Base-by-base conservation (phyloP, 2,797 vertebrate species). In the Tamandua tetradactyla region DNA sequence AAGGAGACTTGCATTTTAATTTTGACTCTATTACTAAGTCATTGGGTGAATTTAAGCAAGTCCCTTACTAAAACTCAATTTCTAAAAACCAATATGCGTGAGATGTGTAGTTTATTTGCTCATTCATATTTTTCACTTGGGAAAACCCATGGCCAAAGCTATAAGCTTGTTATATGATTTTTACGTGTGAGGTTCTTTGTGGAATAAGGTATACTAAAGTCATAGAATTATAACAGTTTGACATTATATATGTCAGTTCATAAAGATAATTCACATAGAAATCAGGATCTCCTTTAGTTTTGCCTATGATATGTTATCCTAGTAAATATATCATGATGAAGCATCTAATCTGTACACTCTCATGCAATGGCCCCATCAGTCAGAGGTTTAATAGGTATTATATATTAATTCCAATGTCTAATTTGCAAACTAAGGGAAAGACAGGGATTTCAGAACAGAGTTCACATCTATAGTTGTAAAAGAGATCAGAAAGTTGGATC, bases 261-360 rank as follows among this genome's bases (percentile, higher is more conserved):
- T 35, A 74, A 86, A 69, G 14, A 8, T 69, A 40, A 71, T 22
- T 55, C 32, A 47, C 18, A 62, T 35, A 22, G 13, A 3, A 71
- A 83, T 76, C 32, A 74, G 52, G 6, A 42, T 32, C 3, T 84
- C 13, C 44, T 15, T 0, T 61, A 27, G 14, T 10, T 35, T 93
- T 72, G 15, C 20, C 14, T 3, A 10, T n/a, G 12, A 35, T 3
- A 44, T 52, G 1, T 55, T 71, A 44, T 22, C 55, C 89, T 80
- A 40, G 17, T 71, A 61, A 49, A 57, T 79, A 72, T 90, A n/a
- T 81, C 66, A 89, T 66, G 14, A 81, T 72, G 1, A 40, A 2
- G 2, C 22, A 5, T 32, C 0, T 68, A 6, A 47, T 14, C 5
- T 86, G 0, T 37, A 22, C 5, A 6, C 15, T 37, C 7, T 71